Conservation (phyloP, 2,797 vertebrate species). For the Tenualosa thibaudeaui region DNA sequence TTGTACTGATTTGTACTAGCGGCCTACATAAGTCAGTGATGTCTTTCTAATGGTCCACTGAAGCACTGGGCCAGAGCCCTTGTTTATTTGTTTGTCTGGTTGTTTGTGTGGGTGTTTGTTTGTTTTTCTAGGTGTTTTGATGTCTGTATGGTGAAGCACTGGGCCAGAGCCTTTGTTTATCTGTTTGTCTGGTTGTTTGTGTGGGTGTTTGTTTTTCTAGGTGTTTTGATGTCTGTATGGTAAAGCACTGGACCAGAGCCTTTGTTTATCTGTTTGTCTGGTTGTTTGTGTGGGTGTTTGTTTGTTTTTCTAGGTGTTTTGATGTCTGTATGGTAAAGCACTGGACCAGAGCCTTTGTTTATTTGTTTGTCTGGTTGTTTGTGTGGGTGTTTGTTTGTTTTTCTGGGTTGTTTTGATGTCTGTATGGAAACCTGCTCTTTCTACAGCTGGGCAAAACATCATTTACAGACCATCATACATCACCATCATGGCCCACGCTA, state of each 20-base stretch:
- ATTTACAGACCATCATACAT: neutral
- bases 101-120: conserved; percentile 10
- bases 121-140: neutral
- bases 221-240: neutral
- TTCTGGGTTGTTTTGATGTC: neutral
- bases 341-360: neutral
- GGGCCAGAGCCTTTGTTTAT: too few species aligned
- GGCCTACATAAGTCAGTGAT: too few species aligned
- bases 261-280: conserved; percentile 20
- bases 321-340: neutral
- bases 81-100: conserved; percentile 25
- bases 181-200: conserved; percentile 14
- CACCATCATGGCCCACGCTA: neutral
- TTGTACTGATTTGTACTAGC: too few species aligned
- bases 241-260: too few species aligned
- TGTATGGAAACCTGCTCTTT: neutral
- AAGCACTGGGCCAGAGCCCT: neutral
- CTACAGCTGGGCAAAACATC: neutral
- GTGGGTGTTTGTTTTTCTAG: neutral
- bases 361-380: conserved; percentile 20
- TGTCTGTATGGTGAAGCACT: too few species aligned
- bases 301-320: conserved; percentile 1
- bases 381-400: conserved; percentile 17
- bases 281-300: neutral
- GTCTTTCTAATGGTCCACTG: too few species aligned